Conservation (phyloP, 2,113 vertebrate species). For the Pelodiscus sinensis region DNA sequence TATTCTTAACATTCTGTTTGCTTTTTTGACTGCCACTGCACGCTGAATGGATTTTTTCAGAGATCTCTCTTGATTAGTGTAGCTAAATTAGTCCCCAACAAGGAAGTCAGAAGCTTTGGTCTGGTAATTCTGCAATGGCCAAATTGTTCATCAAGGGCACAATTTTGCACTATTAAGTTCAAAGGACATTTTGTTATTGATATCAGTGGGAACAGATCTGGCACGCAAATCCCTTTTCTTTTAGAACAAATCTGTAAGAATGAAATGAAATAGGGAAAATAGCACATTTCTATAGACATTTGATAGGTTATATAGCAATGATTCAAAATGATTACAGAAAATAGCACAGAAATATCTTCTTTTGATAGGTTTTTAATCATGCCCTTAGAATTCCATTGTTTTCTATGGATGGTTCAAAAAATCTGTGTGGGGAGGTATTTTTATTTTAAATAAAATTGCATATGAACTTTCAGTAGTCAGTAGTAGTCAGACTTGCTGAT, state of each 20-base stretch:
- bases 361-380: background rate
- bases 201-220: background rate
- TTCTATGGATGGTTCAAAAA: background rate
- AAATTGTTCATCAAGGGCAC: background rate
- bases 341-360: background rate
- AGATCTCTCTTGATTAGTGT: no score
- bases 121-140: background rate
- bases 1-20: no score
- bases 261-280: background rate
- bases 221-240: slow-evolving; percentile 10
- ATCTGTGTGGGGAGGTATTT: background rate
- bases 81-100: no score
- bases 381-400: background rate
- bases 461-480: background rate
- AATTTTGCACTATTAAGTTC: background rate
- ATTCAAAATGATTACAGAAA: background rate
- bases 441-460: background rate
- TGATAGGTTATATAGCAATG: background rate
- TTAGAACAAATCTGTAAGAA: slow-evolving; percentile 3
- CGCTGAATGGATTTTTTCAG: no score
- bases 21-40: no score
- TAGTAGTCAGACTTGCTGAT: background rate
- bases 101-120: background rate
- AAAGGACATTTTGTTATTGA: slow-evolving; percentile 18
- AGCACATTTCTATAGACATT: slow-evolving; percentile 3